Evolutionary conservation across 1,140 invertebrate species (phyloP).

Genomic region (Saccostrea echinata): DNA sequence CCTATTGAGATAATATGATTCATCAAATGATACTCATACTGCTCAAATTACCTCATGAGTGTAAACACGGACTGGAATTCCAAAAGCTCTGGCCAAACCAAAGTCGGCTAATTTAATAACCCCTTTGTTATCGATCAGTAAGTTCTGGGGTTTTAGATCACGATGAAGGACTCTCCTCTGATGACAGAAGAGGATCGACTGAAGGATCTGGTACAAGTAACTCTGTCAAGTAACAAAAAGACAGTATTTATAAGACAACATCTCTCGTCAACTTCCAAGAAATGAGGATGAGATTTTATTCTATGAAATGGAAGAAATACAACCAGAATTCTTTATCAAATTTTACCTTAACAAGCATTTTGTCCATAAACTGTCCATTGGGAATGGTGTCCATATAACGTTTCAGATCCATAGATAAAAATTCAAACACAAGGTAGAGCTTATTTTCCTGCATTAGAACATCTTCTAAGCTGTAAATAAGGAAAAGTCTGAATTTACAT

Average conservation of each 20-base stretch:
- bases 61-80: constrained; percentile 94
- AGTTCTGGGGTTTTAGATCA: constrained; percentile 99
- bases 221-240: constrained; percentile 78
- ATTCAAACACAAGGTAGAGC: constrained; percentile 98
- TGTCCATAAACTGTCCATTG: constrained; percentile 85
- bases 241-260: too few relatives aligned
- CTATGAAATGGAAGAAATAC: too few relatives aligned
- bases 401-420: constrained; percentile 98
- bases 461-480: constrained; percentile 87
- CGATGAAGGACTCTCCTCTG: constrained; percentile 95
- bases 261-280: too few relatives aligned
- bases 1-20: too few relatives aligned
- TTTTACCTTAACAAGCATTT: constrained; percentile 85
- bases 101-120: constrained; percentile 99
- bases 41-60: constrained; percentile 91
- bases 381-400: constrained; percentile 96
- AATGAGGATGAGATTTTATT: too few relatives aligned
- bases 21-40: not conserved
- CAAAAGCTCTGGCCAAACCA: constrained; percentile 96
- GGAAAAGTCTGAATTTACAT: not conserved
- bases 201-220: constrained; percentile 92
- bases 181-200: constrained; percentile 97
- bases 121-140: constrained; percentile 95
- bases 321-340: too few relatives aligned
- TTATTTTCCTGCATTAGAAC: constrained; percentile 94